Evolutionary conservation across 2,113 vertebrate genomes (phyloP), one percentile per base, ranked within the genome.

Genomic region (Sebastes fasciatus): DNA sequence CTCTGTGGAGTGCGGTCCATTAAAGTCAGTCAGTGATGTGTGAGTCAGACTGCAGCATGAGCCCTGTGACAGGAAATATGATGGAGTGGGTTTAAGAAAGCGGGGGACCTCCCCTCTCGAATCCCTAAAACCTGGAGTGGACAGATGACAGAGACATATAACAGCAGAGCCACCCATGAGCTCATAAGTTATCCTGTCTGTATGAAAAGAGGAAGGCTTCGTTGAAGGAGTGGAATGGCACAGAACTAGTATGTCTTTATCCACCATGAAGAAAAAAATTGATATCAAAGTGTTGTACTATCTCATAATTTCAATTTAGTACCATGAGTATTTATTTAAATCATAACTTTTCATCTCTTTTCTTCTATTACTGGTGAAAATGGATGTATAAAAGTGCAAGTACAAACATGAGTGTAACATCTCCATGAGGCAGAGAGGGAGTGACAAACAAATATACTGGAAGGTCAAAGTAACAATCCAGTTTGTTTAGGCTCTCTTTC

Each of bases 151-250:
- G 87, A 87, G 74, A 91, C 68, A 43, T 87, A 82, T 68, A 71
- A 69, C 88, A 85, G 85, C 88, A 88, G 83, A 80, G 74, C 89
- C 81, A 82, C 79, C 72, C 90, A 69, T 73, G 80, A 90, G 82
- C 84, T 91, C 90, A 88, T 74, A 23, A 54, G 79, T 45, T n/a
- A 90, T 77, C 79, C 74, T 52, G 23, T 60, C 45, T 43, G 5
- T 42, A 46, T 34, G 49, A 9, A 69, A 61, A 64, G 42, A 63
- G 46, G 68, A 63, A 67, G 46, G 61, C 21, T 70, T 65, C 48
- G 34, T 8, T 11, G 17, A 72, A 42, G 23, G 46, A 65, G 51
- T 17, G 10, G 13, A 67, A 52, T 57, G 23, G 5, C 4, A 21
- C 1, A 12, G 19, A 12, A 61, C 21, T n/a, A 42, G 21, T 11